Evolutionary conservation across 2,888 invertebrate species (phyloP), one percentile per base, ranked within the genome.

Genomic region (Chymomyza amoena): DNA sequence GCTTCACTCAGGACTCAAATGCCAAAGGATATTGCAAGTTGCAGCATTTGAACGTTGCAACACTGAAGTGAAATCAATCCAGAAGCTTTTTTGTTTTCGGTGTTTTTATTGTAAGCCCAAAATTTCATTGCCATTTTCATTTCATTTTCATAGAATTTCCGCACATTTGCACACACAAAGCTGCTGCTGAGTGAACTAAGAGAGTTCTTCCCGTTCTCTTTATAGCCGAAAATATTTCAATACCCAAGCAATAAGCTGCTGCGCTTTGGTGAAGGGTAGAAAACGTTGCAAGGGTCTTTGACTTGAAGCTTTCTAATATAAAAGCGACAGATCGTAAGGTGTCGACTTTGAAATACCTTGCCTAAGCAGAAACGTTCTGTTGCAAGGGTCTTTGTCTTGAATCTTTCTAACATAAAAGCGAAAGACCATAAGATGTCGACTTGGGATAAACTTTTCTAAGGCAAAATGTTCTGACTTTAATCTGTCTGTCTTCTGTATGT

Each of bases 161-260:
- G 74, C 72, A 68, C 62, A 75, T 77, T 80, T 80, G 80, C 76
- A 72, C 81, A 74, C 72, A 73, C 76, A 83, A 83, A 83, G 81
- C 65, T 66, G n/a, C n/a, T n/a, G 56, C 39, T 51, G 32, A 62
- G 52, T 51, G 16, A 50, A 20, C 25, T 18, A 57, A 56, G 20
- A 36, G 54, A 59, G 20, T 20, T 18, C 60, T n/a, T 60, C 9
- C 32, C 2, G 9, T 7, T 61, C 45, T 45, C n/a, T 15, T 28
- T 25, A 25, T 25, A 57, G 57, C 57, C 28, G 7, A 25, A 25
- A 57, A 25, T 25, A 18, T 56, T 32, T n/a, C 67, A 81, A 64
- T 81, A 73, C 84, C 73, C 73, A 76, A 69, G 81, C 87, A 83
- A 80, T 83, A 87, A 87, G 88, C 78, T 83, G 32, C 32, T 32